Percentiles rank a stretch among this genome's conserved stretches.
Evolutionary conservation across 2,888 invertebrate genomes (phyloP).

Genomic region (Carcina quercana): DNA sequence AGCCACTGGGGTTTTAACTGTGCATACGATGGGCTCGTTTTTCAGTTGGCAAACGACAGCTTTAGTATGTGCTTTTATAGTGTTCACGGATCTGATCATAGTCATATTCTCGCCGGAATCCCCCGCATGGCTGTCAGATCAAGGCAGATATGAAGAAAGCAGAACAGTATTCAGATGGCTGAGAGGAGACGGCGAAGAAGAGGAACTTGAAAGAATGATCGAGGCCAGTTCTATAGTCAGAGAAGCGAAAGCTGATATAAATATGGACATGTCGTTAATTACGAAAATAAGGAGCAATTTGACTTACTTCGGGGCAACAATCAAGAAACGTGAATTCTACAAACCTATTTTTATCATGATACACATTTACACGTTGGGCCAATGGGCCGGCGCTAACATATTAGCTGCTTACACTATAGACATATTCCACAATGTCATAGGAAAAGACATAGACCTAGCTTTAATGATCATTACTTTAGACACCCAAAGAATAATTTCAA

Average conservation of each 20-base stretch:
- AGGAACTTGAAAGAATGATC: slow-evolving; percentile 40
- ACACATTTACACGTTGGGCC: slow-evolving; percentile 38
- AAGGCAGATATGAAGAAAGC: slow-evolving; percentile 68
- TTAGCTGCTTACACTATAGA: slow-evolving; percentile 41
- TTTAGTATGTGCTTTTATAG: slow-evolving; percentile 53
- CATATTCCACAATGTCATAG: slow-evolving; percentile 40
- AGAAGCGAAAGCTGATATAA: slow-evolving; percentile 28
- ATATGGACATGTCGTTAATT: slow-evolving; percentile 23
- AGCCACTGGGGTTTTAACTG: slow-evolving; percentile 71
- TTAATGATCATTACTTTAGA: slow-evolving; percentile 45
- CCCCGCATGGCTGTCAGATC: slow-evolving; percentile 77
- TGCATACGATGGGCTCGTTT: slow-evolving; percentile 76
- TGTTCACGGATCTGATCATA: slow-evolving; percentile 53
- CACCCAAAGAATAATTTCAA: slow-evolving; percentile 46
- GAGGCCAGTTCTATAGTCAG: slow-evolving; percentile 32
- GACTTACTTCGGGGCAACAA: slow-evolving; percentile 26
- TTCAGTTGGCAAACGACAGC: slow-evolving; percentile 71
- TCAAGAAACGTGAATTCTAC: slow-evolving; percentile 39
- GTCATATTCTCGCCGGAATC: slow-evolving; percentile 72
- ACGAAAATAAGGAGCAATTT: slow-evolving; percentile 27
- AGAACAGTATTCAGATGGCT: slow-evolving; percentile 70
- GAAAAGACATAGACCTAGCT: slow-evolving; percentile 31
- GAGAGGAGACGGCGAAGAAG: slow-evolving; percentile 59
- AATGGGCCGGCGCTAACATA: slow-evolving; percentile 45
- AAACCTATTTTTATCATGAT: slow-evolving; percentile 48